Evolutionary conservation across 2,113 vertebrate species (phyloP).

Genomic region (Ia io): DNA sequence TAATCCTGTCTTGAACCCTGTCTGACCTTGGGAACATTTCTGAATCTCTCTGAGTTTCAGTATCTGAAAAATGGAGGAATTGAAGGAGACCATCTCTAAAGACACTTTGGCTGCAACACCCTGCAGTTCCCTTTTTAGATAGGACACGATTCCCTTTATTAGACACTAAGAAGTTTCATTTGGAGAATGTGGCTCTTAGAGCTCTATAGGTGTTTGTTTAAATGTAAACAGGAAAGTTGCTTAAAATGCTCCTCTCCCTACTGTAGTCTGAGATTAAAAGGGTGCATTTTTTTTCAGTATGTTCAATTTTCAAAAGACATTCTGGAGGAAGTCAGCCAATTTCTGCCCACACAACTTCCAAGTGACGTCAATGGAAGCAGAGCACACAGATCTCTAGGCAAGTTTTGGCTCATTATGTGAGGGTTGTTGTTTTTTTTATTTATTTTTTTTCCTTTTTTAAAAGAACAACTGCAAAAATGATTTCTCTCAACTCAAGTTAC

Average conservation of each 20-base stretch:
- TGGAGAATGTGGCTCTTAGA: background rate
- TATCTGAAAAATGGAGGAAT: background rate
- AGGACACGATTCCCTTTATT: background rate
- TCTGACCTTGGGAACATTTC: background rate
- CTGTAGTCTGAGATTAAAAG: slow-evolving; percentile 70
- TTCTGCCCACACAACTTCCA: slow-evolving; percentile 79
- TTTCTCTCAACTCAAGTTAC: slow-evolving; percentile 77
- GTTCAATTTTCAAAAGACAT: slow-evolving; percentile 77
- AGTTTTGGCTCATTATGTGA: slow-evolving; percentile 77
- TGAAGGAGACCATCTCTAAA: slow-evolving; percentile 3
- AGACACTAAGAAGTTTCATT: background rate
- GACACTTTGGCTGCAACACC: background rate
- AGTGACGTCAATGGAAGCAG: slow-evolving; percentile 77
- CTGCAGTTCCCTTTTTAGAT: background rate
- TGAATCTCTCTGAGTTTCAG: slow-evolving; percentile 17
- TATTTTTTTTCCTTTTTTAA: slow-evolving; percentile 36
- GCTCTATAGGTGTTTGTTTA: slow-evolving; percentile 18
- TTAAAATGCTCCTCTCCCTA: slow-evolving; percentile 35
- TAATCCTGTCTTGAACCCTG: background rate
- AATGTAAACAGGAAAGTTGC: slow-evolving; percentile 54
- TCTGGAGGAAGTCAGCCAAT: slow-evolving; percentile 74
- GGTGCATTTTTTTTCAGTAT: slow-evolving; percentile 59
- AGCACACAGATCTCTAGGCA: slow-evolving; percentile 75
- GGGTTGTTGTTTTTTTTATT: background rate
- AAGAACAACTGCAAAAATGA: slow-evolving; percentile 79